Evolutionary conservation across 2,113 vertebrate species (phyloP), one percentile per base, ranked within the genome.

Genomic region (Centrocercus urophasianus): DNA sequence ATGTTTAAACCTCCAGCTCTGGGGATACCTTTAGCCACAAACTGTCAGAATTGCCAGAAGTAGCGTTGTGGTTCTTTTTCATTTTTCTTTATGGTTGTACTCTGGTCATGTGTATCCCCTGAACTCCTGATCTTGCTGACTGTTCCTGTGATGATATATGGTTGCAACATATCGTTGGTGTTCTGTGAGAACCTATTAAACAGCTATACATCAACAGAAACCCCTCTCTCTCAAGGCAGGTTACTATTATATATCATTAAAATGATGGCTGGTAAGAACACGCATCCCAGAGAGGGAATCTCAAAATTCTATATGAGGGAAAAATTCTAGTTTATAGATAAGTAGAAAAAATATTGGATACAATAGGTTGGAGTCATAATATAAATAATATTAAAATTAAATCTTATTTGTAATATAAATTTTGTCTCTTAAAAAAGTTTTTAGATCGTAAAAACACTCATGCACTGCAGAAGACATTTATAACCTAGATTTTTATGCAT

Each of bases 161-260:
- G 83, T 8, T 91, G 86, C 87, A 83, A 74, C 60, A 78, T 95
- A 70, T 63, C 91, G 88, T 66, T 61, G 22, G 45, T 72, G 85
- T 90, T 64, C 94, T 91, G 45, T 50, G 81, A 96, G 91, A 95
- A 76, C 50, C 66, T 88, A 32, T 95, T 96, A 86, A 30, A 20
- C 54, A 52, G 86, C 92, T 90, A 90, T 93, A 59, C 45, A 89
- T 96, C 90, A 91, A 84, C 57, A 90, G 52, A 93, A 78, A 95
- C 75, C 89, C 89, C 86, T 86, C 73, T 91, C 42, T 56, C 83
- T 94, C 84, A 66, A 93, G 95, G 72, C 91, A 93, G 64, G 90
- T 89, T 95, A 66, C 93, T 89, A 90, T 95, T 97, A 95, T 93
- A 96, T 94, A 88, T 95, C 95, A 93, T 95, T 94, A 96, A 92